Evolutionary conservation across 1,140 invertebrate genomes (phyloP).

Genomic region (Coenobita brevimanus): DNA sequence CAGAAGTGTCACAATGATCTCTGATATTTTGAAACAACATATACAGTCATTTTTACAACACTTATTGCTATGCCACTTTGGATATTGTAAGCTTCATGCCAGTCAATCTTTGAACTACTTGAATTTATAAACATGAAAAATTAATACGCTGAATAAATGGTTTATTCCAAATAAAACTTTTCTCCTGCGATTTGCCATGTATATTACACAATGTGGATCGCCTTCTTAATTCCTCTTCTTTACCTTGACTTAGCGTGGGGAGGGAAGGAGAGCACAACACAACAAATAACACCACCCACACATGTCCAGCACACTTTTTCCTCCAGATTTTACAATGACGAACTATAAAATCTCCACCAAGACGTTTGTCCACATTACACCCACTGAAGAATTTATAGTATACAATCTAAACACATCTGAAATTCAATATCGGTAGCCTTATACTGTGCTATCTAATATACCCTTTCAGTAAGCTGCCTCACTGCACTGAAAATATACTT

Average conservation of each 20-base stretch:
- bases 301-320: too few species aligned
- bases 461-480: too few species aligned
- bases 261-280: too few species aligned
- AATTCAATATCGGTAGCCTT: too few species aligned
- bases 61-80: conserved; percentile 47
- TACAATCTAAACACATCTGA: too few species aligned
- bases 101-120: conserved; percentile 38
- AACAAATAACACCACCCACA: too few species aligned
- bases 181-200: conserved; percentile 46
- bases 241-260: conserved; percentile 1
- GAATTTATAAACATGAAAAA: conserved; percentile 36
- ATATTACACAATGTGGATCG: conserved; percentile 43
- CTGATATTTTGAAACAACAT: conserved; percentile 35
- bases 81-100: conserved; percentile 48
- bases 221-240: conserved; percentile 5
- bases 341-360: too few species aligned
- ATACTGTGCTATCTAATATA: too few species aligned
- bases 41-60: conserved; percentile 39
- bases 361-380: too few species aligned
- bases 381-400: too few species aligned
- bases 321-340: too few species aligned
- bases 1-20: conserved; percentile 34
- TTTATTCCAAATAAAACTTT: conserved; percentile 29
- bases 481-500: too few species aligned
- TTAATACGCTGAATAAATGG: conserved; percentile 19